These are phyloP conservation scores for Ephydatia muelleri DNA, from an alignment of 37 sponge, comb jelly and placozoan genomes.

Conservation along the genomic window DNA sequence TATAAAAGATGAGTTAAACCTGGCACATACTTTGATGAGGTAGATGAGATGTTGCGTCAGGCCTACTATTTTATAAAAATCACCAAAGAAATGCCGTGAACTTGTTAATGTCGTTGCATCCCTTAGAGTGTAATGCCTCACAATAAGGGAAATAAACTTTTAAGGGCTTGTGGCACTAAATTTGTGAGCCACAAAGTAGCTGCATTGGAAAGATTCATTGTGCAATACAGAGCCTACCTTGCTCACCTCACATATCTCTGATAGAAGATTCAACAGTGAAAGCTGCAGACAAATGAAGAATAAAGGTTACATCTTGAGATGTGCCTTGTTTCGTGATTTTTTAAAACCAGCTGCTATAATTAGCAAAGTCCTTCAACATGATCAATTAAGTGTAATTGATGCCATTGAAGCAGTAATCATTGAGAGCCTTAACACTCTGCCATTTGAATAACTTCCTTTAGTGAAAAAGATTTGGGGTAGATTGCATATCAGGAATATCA, in stretches of 20 bases:
- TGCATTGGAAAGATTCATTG: conserved; percentile 52
- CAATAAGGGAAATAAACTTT: conserved; percentile 42
- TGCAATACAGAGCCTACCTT: conserved; percentile 61
- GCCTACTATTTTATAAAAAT: conserved; percentile 56
- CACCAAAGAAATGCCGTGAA: conserved; percentile 67
- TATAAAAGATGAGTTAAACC: conserved; percentile 67
- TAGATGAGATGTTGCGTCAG: conserved; percentile 61
- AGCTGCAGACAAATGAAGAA: conserved; percentile 36
- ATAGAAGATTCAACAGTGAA: conserved; percentile 49
- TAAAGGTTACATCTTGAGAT: conserved; percentile 40
- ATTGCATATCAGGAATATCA: conserved; percentile 6
- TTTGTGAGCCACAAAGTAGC: conserved; percentile 71
- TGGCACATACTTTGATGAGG: conserved; percentile 33
- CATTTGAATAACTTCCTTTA: conserved; percentile 47
- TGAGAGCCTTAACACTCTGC: conserved; percentile 30
- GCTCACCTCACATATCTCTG: conserved; percentile 54
- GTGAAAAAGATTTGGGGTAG: conserved; percentile 60
- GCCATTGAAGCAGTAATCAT: conserved; percentile 67
- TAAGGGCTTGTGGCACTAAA: conserved; percentile 68
- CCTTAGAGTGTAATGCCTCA: conserved; percentile 50
- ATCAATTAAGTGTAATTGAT: conserved; percentile 50
- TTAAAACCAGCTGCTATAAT: conserved; percentile 50
- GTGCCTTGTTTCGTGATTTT: conserved; percentile 72
- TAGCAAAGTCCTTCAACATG: conserved; percentile 56
- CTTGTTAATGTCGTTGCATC: conserved; percentile 51